Conservation (phyloP, 2,113 vertebrate genomes). For the Himantopus leucocephalus region DNA sequence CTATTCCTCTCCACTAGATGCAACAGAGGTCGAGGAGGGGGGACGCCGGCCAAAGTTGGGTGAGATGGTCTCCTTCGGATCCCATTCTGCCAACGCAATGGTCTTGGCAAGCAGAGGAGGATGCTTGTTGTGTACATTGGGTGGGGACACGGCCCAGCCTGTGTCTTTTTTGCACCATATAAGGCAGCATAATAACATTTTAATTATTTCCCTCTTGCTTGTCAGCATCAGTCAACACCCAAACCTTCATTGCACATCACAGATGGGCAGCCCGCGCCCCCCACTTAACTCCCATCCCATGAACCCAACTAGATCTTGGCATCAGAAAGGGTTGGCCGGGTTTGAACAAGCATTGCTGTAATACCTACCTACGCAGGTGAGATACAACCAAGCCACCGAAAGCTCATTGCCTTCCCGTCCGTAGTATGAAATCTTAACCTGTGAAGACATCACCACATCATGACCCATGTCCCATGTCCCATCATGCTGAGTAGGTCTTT, state of each 20-base stretch:
- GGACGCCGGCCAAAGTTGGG: rapidly evolving
- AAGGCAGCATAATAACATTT: background rate
- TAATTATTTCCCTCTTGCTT: conserved; percentile 21
- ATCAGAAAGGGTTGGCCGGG: background rate
- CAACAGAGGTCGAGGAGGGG: rapidly evolving
- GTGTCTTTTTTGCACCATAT: background rate
- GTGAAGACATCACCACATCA: background rate
- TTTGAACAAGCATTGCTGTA: background rate
- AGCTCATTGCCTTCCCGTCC: background rate
- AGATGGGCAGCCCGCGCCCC: background rate
- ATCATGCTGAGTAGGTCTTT: background rate
- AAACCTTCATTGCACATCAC: background rate
- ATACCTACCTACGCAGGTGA: conserved; percentile 74
- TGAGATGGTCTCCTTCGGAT: background rate
- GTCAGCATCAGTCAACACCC: background rate
- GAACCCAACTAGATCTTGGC: background rate
- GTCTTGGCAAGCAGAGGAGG: background rate
- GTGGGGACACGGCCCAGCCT: background rate
- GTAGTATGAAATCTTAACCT: conserved; percentile 76
- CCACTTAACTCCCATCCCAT: background rate
- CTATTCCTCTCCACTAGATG: background rate
- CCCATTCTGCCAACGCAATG: background rate
- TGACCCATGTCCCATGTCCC: background rate
- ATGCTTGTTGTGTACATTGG: background rate
- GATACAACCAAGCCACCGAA: conserved; percentile 67